Conservation (phyloP, 2,888 invertebrate genomes). For the Diarsia mendica region DNA sequence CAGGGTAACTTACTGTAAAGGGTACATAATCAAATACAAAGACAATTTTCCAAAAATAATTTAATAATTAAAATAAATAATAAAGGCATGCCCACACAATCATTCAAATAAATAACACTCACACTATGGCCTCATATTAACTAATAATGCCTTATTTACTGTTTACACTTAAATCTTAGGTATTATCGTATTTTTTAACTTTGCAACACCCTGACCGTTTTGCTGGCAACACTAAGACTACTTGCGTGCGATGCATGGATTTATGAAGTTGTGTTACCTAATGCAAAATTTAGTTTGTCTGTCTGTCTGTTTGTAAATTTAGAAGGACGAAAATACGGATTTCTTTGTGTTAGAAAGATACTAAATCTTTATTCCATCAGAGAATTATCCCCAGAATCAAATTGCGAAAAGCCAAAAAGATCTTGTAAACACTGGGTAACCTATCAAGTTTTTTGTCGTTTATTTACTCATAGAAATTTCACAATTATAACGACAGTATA, state of each 20-base stretch:
- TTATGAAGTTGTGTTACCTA: background rate
- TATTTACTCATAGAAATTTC: too few species aligned
- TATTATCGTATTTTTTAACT: slow-evolving; percentile 52
- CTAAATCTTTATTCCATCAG: background rate
- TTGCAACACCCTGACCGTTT: slow-evolving; percentile 52
- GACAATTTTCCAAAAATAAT: slow-evolving; percentile 64
- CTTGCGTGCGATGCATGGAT: slow-evolving; percentile 20
- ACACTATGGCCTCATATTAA: slow-evolving; percentile 72
- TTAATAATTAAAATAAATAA: slow-evolving; percentile 63
- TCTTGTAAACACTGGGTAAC: background rate
- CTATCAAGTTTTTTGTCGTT: background rate
- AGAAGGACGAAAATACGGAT: background rate
- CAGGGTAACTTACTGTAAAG: too few species aligned
- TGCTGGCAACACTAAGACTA: slow-evolving; percentile 36
- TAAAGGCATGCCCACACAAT: slow-evolving; percentile 66
- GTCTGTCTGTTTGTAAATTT: background rate
- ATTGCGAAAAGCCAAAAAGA: background rate
- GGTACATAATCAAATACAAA: slow-evolving; percentile 35
- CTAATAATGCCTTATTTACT: slow-evolving; percentile 58
- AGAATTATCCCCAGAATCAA: background rate
- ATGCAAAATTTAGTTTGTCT: background rate
- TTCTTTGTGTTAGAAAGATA: background rate
- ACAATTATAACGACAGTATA: too few species aligned
- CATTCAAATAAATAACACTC: slow-evolving; percentile 73
- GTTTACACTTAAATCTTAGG: slow-evolving; percentile 61